Evolutionary conservation across 2,797 vertebrate species (phyloP).

Genomic region (Brachyrhaphis roseni): DNA sequence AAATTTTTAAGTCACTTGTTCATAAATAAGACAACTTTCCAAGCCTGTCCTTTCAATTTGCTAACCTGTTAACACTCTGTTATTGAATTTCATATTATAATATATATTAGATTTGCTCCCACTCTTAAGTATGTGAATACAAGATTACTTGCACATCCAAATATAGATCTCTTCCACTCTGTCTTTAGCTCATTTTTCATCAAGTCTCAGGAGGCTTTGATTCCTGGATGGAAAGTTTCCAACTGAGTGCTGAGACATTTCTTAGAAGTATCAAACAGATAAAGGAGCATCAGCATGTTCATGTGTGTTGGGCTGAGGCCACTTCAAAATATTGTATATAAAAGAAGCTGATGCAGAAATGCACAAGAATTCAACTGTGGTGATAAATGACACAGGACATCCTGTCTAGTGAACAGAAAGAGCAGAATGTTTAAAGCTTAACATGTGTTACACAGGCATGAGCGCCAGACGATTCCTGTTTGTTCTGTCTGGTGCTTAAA

Average conservation of each 20-base stretch:
- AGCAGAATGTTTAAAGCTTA: conserved; percentile 43
- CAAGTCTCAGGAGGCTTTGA: conserved; percentile 51
- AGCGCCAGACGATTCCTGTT: conserved; percentile 72
- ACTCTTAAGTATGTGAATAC: conserved; percentile 42
- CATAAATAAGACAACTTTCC: neutral
- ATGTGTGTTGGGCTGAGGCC: neutral
- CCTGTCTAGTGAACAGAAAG: conserved; percentile 62
- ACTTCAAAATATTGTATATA: neutral
- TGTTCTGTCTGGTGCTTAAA: conserved; percentile 52
- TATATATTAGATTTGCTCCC: conserved; percentile 43
- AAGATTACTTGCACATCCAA: conserved; percentile 54
- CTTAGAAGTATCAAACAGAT: conserved; percentile 43
- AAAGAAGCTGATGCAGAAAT: conserved; percentile 7
- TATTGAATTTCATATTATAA: conserved; percentile 35
- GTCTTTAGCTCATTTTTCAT: conserved; percentile 52
- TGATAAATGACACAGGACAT: conserved; percentile 63
- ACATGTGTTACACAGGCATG: conserved; percentile 29
- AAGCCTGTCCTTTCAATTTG: conserved; percentile 10
- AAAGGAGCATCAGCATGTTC: conserved; percentile 24
- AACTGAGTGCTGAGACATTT: conserved; percentile 41
- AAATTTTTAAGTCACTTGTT: conserved; percentile 12
- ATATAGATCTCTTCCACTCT: conserved; percentile 54
- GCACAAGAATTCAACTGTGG: conserved; percentile 1
- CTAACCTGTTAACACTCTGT: conserved; percentile 24
- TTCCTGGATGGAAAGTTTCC: conserved; percentile 46